phyloP scores from a whole-genome alignment of 2,113 vertebrate genomes.

The Myotis lucifugus region DNA sequence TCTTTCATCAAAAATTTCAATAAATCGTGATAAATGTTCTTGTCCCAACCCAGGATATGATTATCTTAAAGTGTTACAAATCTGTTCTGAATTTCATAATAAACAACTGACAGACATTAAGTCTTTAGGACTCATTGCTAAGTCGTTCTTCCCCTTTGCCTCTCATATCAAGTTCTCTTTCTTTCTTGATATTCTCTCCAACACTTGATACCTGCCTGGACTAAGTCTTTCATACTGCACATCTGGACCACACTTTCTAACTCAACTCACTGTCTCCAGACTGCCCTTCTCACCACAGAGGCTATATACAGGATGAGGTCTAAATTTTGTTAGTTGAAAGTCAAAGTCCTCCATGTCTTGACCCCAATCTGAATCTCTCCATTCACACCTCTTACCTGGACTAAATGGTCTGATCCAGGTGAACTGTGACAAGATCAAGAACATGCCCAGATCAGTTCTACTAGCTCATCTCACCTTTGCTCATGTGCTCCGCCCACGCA shows the following conservation, averaged over 20 bases:
- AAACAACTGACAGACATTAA: not conserved
- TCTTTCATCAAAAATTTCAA: constrained; percentile 10
- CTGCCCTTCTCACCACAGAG: not conserved
- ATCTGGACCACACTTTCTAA: not conserved
- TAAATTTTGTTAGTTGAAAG: not conserved
- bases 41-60: not conserved
- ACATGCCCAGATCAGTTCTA: not conserved
- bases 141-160: not conserved
- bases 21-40: not conserved
- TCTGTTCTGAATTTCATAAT: not conserved
- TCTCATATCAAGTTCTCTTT: not conserved
- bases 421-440: not conserved
- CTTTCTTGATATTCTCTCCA: not conserved
- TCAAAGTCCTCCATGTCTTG: not conserved
- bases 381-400: not conserved
- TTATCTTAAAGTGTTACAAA: not conserved
- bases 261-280: not conserved
- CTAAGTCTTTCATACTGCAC: not conserved
- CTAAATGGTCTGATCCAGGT: not conserved
- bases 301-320: not conserved
- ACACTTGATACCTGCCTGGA: not conserved
- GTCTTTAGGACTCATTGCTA: not conserved
- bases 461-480: not conserved
- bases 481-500: rapidly evolving
- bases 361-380: not conserved